Percentiles rank a stretch among this genome's conserved stretches.
Evolutionary conservation across 2,797 vertebrate species (phyloP).

Genomic region (Pangasius mekongensis): DNA sequence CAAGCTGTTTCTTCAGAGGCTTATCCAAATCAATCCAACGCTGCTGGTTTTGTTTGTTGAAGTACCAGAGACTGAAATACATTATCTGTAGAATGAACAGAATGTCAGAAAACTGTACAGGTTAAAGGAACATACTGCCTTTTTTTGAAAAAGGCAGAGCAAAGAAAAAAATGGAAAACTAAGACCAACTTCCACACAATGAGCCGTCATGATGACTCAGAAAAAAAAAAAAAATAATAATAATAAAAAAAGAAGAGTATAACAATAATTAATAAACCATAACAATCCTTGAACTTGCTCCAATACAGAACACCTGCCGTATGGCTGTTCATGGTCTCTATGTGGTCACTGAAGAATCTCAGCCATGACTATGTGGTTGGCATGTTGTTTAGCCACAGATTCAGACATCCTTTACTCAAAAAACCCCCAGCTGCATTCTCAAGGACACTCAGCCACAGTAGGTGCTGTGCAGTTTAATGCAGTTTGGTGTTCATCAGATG

Average conservation of each 20-base stretch:
- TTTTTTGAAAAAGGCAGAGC: background rate
- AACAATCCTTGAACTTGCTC: background rate
- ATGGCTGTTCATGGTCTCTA: background rate
- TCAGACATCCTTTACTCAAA: constrained; percentile 1
- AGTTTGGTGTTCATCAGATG: background rate
- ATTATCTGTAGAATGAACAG: constrained; percentile 81
- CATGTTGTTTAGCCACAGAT: constrained; percentile 22
- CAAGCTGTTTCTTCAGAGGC: constrained; percentile 96
- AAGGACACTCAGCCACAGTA: background rate
- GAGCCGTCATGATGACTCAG: background rate
- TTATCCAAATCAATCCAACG: constrained; percentile 98
- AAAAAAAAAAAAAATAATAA: background rate
- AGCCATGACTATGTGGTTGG: constrained; percentile 16
- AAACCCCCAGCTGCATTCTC: background rate
- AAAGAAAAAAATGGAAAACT: background rate
- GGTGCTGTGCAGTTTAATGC: background rate
- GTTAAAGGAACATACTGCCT: background rate
- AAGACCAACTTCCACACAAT: background rate
- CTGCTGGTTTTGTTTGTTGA: constrained; percentile 96
- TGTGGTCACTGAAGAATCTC: background rate
- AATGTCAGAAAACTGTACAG: constrained; percentile 34
- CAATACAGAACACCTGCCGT: constrained; percentile 17
- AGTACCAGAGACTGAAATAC: constrained; percentile 98
- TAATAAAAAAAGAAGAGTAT: background rate
- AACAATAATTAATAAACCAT: background rate